Evolutionary conservation across 2,888 invertebrate species (phyloP).

Genomic region (Amiota communis): DNA sequence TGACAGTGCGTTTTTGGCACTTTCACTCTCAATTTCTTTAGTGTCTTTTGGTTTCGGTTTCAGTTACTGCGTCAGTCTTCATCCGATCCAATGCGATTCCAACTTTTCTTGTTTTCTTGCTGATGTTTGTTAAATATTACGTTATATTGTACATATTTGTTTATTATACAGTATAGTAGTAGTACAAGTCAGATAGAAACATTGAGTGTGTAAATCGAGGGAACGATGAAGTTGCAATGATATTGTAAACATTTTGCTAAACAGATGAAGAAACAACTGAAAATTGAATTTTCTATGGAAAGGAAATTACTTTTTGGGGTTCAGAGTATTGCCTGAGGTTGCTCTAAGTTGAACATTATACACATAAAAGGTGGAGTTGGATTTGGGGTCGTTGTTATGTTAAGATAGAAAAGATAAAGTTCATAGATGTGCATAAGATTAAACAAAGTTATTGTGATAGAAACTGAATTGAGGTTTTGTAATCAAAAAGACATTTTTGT

Average conservation of each 20-base stretch:
- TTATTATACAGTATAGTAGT: no score
- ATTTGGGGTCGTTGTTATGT: no score
- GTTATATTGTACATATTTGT: neutral
- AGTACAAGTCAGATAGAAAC: no score
- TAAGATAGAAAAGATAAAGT: no score
- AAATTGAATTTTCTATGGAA: neutral
- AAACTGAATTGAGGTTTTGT: no score
- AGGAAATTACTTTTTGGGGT: neutral
- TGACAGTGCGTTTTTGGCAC: slow-evolving; percentile 59
- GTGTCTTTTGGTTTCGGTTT: neutral
- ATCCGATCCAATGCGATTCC: neutral
- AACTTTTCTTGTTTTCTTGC: neutral
- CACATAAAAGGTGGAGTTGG: no score
- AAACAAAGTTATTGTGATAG: no score
- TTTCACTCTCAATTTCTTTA: slow-evolving; percentile 57
- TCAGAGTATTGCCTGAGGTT: no score
- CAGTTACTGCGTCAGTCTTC: neutral
- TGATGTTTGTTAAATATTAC: neutral
- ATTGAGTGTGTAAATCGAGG: neutral
- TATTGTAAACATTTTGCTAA: neutral
- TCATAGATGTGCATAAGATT: no score
- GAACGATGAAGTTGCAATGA: neutral
- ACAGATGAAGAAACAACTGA: neutral
- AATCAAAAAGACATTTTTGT: no score
- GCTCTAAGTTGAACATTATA: no score